Evolutionary conservation across 2,113 vertebrate genomes (phyloP).

Genomic region (Aegotheles bennettii): DNA sequence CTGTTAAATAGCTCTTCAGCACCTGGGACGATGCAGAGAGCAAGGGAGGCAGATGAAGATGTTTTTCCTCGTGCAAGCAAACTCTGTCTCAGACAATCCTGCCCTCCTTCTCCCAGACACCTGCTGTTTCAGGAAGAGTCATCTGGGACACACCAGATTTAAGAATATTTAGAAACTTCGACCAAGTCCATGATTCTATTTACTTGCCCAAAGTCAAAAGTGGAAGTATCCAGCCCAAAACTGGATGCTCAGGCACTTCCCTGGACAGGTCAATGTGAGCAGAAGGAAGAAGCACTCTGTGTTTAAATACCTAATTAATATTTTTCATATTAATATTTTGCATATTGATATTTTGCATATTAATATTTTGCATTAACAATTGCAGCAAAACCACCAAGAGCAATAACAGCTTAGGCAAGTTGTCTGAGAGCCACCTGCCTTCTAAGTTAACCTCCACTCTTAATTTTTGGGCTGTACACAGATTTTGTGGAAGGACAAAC

Average conservation of each 20-base stretch:
- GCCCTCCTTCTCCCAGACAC: background rate
- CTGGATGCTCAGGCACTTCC: background rate
- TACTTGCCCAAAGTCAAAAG: background rate
- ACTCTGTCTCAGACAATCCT: background rate
- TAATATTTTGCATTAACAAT: too few species aligned
- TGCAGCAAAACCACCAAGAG: background rate
- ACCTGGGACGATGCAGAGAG: background rate
- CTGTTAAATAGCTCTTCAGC: background rate
- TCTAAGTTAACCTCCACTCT: background rate
- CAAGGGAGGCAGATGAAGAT: too few species aligned
- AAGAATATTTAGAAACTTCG: background rate
- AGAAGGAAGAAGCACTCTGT: background rate
- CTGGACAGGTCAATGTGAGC: background rate
- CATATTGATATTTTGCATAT: too few species aligned
- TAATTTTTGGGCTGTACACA: accelerated
- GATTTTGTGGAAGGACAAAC: background rate
- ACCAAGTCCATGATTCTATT: accelerated
- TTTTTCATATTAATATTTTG: too few species aligned
- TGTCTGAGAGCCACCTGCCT: background rate
- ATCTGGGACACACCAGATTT: accelerated
- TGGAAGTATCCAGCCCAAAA: background rate
- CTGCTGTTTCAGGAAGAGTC: accelerated
- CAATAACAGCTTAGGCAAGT: background rate
- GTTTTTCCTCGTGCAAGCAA: accelerated
- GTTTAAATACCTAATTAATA: background rate